Conservation (phyloP, 2,797 vertebrate species). For the Sebastes jordani region DNA sequence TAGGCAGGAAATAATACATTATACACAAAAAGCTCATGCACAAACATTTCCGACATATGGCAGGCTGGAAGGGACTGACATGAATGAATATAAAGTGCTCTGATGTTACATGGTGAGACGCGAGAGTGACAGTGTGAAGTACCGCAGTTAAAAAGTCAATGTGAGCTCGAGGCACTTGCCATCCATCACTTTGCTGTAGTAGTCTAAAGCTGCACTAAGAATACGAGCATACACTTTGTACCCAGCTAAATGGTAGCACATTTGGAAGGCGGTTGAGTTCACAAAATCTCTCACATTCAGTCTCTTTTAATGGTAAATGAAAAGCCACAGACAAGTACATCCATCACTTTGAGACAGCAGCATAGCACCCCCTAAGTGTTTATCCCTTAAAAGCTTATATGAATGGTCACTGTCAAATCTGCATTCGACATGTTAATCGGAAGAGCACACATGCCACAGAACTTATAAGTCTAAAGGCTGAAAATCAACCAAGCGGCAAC, state of each 20-base stretch:
- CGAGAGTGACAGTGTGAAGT: slow-evolving; percentile 50
- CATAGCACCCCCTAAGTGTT: not conserved
- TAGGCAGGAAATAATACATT: not conserved
- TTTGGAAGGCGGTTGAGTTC: not conserved
- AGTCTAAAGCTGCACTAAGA: not conserved
- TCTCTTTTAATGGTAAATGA: not conserved
- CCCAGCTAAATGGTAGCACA: not conserved
- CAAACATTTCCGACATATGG: not conserved
- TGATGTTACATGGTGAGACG: slow-evolving; percentile 38
- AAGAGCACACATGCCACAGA: too few species aligned
- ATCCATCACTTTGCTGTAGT: slow-evolving; percentile 38
- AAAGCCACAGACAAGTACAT: not conserved
- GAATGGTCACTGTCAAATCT: too few species aligned
- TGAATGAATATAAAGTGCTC: slow-evolving; percentile 36
- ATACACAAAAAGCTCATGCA: not conserved
- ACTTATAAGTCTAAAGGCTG: too few species aligned
- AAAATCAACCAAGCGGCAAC: too few species aligned
- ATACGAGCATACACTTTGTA: not conserved
- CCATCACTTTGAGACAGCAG: not conserved
- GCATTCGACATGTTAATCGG: too few species aligned
- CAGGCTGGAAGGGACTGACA: not conserved
- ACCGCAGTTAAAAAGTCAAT: slow-evolving; percentile 50
- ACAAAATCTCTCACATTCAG: not conserved
- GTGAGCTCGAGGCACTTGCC: slow-evolving; percentile 36
- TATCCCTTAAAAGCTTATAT: not conserved